Evolutionary conservation across 2,113 vertebrate genomes (phyloP).

Genomic region (Cyprinodon tularosa): DNA sequence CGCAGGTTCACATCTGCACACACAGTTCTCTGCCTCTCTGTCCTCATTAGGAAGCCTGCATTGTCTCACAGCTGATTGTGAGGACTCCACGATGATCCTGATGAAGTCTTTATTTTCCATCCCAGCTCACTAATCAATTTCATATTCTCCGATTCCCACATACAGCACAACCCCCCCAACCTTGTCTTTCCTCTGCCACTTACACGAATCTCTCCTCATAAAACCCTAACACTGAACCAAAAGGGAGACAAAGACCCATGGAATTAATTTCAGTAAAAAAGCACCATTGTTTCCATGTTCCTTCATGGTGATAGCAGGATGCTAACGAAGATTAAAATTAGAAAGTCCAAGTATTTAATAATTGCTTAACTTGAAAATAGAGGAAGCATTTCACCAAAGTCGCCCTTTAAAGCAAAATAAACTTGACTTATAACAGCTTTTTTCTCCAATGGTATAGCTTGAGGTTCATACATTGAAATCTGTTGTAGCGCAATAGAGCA

Average conservation of each 20-base stretch:
- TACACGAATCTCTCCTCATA: constrained; percentile 40
- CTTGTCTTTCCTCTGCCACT: constrained; percentile 26
- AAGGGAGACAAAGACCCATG: constrained; percentile 72
- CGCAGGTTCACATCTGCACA: constrained; percentile 44
- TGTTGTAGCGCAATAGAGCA: constrained; percentile 13
- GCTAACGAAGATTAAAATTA: constrained; percentile 60
- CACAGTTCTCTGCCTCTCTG: constrained; percentile 37
- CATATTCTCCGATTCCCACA: constrained; percentile 57
- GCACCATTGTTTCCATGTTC: constrained; percentile 53
- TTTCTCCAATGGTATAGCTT: constrained; percentile 41
- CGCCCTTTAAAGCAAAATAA: constrained; percentile 32
- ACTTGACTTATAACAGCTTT: constrained; percentile 56
- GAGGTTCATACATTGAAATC: constrained; percentile 64
- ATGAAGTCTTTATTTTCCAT: constrained; percentile 77
- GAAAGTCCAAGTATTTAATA: constrained; percentile 48
- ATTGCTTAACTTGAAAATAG: constrained; percentile 37
- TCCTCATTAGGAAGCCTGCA: constrained; percentile 65
- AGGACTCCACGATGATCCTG: constrained; percentile 69
- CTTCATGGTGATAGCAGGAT: constrained; percentile 58
- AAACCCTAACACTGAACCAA: constrained; percentile 63
- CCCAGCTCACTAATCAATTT: constrained; percentile 76
- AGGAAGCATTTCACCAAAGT: constrained; percentile 28
- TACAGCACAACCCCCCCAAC: constrained; percentile 10
- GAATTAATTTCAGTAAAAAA: constrained; percentile 71
- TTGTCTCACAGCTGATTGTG: constrained; percentile 73